phyloP scores from a whole-genome alignment of 2,113 vertebrate genomes.

The Sturnira hondurensis region DNA sequence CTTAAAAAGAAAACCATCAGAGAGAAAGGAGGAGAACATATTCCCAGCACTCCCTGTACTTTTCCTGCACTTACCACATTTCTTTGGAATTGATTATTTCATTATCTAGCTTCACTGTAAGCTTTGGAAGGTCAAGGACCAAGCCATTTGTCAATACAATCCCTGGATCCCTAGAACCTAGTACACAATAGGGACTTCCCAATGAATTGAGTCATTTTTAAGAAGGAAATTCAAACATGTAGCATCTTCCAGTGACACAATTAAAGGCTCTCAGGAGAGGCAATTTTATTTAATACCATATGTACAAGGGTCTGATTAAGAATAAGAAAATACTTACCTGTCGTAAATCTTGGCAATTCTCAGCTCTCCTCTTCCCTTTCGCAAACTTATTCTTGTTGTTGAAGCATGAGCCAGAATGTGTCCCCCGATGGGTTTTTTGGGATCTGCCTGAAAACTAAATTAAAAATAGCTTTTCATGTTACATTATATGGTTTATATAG shows the following conservation, averaged over 20 bases:
- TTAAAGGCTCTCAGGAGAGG: background rate
- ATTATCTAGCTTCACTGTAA: background rate
- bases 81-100: background rate
- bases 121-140: background rate
- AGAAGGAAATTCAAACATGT: slow-evolving; percentile 41
- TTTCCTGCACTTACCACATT: background rate
- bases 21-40: background rate
- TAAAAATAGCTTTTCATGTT: slow-evolving; percentile 54
- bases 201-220: slow-evolving; percentile 5
- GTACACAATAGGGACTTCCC: background rate
- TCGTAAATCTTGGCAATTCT: slow-evolving; percentile 99
- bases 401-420: slow-evolving; percentile 98
- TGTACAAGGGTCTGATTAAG: background rate
- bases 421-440: slow-evolving; percentile 97
- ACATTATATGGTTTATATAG: background rate
- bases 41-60: background rate
- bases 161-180: background rate
- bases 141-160: background rate
- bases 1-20: background rate
- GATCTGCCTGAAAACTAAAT: slow-evolving; percentile 95
- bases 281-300: background rate
- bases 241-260: slow-evolving; percentile 7
- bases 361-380: slow-evolving; percentile 96
- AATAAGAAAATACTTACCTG: slow-evolving; percentile 83
- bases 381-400: slow-evolving; percentile 95